Conservation (phyloP, 2,113 vertebrate species). For the Menura novaehollandiae region DNA sequence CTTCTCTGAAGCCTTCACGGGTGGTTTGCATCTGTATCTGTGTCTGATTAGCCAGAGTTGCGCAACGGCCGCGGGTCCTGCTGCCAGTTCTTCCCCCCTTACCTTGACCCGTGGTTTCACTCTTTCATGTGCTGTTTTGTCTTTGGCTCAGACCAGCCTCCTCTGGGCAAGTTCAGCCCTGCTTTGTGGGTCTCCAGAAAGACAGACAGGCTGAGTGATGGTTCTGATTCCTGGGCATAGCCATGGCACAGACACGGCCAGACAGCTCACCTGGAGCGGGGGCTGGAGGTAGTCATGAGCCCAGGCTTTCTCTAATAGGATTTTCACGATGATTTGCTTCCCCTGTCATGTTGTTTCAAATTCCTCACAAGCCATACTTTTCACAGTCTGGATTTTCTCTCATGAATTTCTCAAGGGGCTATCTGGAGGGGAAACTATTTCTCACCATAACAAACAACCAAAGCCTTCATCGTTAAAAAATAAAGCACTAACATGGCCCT, state of each 20-base stretch:
- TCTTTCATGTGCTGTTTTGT: fast-evolving
- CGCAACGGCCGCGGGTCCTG: fast-evolving
- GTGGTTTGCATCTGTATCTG: background rate
- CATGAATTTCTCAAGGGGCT: slow-evolving; percentile 59
- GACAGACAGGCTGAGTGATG: background rate
- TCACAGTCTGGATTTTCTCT: slow-evolving; percentile 65
- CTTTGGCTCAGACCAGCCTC: background rate
- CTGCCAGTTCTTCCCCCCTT: background rate
- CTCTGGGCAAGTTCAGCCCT: background rate
- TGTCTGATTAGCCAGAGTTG: background rate
- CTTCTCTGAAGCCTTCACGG: background rate
- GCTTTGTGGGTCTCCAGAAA: background rate
- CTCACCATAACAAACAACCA: slow-evolving; percentile 64
- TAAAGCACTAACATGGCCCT: slow-evolving; percentile 8
- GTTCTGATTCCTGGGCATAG: background rate
- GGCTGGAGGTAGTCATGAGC: background rate
- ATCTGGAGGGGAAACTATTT: slow-evolving; percentile 53
- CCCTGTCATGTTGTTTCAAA: slow-evolving; percentile 48
- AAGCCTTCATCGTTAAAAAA: slow-evolving; percentile 54
- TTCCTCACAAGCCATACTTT: slow-evolving; percentile 59
- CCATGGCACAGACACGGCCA: fast-evolving
- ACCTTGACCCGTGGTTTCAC: background rate
- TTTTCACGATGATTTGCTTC: slow-evolving; percentile 19
- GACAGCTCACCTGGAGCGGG: background rate
- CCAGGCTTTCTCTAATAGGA: background rate